Evolutionary conservation across 2,113 vertebrate genomes (phyloP).

Genomic region (Rhabdomys dilectus): DNA sequence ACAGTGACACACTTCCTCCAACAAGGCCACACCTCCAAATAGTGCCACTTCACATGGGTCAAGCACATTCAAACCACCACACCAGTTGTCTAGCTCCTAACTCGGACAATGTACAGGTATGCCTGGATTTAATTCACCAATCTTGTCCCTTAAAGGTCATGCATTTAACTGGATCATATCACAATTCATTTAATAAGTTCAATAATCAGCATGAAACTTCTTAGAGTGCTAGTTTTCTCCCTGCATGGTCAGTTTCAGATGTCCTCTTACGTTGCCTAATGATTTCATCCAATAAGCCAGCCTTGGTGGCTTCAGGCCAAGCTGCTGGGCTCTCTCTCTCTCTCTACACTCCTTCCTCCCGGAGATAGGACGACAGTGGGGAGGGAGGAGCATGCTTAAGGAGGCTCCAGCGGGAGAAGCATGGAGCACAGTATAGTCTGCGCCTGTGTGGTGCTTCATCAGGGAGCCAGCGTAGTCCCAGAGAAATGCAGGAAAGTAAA

Average conservation of each 20-base stretch:
- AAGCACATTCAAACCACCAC: no score
- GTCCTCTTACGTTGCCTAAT: neutral
- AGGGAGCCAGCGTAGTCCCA: neutral
- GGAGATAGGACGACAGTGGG: no score
- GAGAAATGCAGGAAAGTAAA: neutral
- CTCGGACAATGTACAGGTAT: neutral
- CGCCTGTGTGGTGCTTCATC: neutral
- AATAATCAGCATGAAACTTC: neutral
- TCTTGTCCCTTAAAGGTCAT: neutral
- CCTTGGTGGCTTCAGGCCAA: neutral
- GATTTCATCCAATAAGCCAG: neutral
- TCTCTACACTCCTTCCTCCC: neutral
- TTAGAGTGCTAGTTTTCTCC: neutral
- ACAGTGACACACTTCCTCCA: no score
- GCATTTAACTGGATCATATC: neutral
- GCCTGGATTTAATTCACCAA: neutral
- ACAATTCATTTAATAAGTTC: neutral
- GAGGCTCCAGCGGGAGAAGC: neutral
- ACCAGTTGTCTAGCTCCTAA: neutral
- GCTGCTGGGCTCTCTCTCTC: neutral
- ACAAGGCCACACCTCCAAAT: no score
- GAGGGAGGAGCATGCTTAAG: neutral
- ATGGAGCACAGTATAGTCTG: accelerated
- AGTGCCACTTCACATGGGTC: no score
- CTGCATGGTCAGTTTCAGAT: neutral